Evolutionary conservation across 2,113 vertebrate species (phyloP).

Genomic region (Tauraco erythrolophus): DNA sequence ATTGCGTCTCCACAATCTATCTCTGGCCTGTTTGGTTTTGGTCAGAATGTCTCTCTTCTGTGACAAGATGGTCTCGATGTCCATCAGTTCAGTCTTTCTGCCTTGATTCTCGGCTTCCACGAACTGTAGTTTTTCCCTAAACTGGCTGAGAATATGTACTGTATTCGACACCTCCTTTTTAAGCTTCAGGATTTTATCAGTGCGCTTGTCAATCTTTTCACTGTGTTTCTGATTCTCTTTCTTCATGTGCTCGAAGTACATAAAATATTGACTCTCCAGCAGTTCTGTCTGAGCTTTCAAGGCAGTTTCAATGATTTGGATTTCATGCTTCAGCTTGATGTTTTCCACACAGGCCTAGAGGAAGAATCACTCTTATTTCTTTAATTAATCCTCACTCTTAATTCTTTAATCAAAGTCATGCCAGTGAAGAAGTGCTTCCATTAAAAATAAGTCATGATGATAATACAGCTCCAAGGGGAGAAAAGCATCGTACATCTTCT

Average conservation of each 20-base stretch:
- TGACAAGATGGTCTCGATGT: constrained; percentile 63
- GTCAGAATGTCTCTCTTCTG: constrained; percentile 72
- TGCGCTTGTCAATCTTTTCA: constrained; percentile 69
- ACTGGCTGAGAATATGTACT: constrained; percentile 77
- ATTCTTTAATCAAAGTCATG: background rate
- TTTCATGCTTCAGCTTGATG: constrained; percentile 77
- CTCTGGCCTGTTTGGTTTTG: constrained; percentile 74
- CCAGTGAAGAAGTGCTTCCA: rapidly evolving
- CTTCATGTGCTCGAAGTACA: constrained; percentile 80
- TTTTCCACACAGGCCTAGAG: constrained; percentile 73
- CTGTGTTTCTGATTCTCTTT: constrained; percentile 79
- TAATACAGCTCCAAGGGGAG: background rate
- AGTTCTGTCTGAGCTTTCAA: constrained; percentile 61
- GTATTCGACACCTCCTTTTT: constrained; percentile 69
- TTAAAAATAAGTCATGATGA: rapidly evolving
- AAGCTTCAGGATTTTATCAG: constrained; percentile 76
- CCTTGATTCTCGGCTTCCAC: constrained; percentile 72
- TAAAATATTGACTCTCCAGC: constrained; percentile 57
- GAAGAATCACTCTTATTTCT: background rate
- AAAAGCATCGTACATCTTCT: rapidly evolving
- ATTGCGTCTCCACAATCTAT: constrained; percentile 73
- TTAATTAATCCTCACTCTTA: background rate
- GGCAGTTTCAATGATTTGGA: constrained; percentile 62
- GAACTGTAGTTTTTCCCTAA: constrained; percentile 85
- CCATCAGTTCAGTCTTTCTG: constrained; percentile 62